These are phyloP conservation scores for Drosophila ambigua DNA, from an alignment of 1,140 invertebrate species.

Conservation along the genomic window DNA sequence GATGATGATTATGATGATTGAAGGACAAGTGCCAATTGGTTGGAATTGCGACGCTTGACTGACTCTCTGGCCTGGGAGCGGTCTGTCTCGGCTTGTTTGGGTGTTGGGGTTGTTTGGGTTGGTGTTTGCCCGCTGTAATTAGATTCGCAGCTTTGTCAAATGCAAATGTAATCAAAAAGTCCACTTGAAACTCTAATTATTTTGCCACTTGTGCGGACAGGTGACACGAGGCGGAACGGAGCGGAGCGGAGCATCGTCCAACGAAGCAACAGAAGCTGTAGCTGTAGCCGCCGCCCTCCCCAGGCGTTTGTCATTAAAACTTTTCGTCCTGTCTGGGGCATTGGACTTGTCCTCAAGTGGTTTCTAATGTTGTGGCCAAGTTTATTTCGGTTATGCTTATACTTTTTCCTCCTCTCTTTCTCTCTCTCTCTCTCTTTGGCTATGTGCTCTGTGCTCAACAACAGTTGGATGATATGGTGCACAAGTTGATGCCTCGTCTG, in stretches of 20 bases:
- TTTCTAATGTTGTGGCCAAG: conserved; percentile 69
- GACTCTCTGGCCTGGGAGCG: no score
- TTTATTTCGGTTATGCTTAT: conserved; percentile 51
- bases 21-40: conserved; percentile 65
- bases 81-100: conserved; percentile 10
- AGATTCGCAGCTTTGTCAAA: conserved; percentile 82
- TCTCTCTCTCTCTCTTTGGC: background rate
- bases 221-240: conserved; percentile 20
- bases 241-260: background rate
- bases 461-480: conserved; percentile 92
- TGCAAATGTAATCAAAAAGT: conserved; percentile 82
- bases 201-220: conserved; percentile 68
- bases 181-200: conserved; percentile 82
- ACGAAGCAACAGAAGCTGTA: conserved; percentile 1
- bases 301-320: conserved; percentile 71
- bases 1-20: conserved; percentile 30
- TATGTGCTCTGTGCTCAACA: conserved; percentile 2
- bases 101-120: conserved; percentile 42
- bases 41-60: conserved; percentile 32
- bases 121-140: conserved; percentile 68
- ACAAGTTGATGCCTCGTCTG: conserved; percentile 90
- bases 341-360: conserved; percentile 50
- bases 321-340: conserved; percentile 49
- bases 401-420: background rate
- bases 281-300: conserved; percentile 4